Evolutionary conservation across 64 coral and sea anemone genomes (phyloP), one percentile per base, ranked within the genome.

Genomic region (Montipora sp.): DNA sequence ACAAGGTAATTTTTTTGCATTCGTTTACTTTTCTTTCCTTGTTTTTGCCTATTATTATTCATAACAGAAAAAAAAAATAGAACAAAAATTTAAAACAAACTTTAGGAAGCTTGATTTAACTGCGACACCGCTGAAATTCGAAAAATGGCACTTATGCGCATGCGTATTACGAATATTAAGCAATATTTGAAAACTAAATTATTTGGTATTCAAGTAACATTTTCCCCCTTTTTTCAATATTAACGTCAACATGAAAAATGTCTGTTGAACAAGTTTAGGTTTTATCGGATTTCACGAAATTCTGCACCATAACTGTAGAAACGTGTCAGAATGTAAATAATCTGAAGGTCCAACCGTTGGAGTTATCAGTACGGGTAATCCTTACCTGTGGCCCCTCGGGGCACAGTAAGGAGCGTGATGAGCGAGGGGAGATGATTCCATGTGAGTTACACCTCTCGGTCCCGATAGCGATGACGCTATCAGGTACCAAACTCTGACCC

Each of bases 381-480:
- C 95, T 96, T 93, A 93, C 91, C 95, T 96, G 95, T 84, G 59
- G 91, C 91, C 95, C 80, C 5, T 47, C 53, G 65, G 81, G 95
- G 91, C 91, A 87, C 91, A 96, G 95, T 93, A 83, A 96, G 95
- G 95, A 67, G 87, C 36, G 74, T 96, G 95, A 96, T 96, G 95
- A 96, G 21, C 51, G 73, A 89, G 87, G 59, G 80, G 67, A 70
- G 66, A 96, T 96, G 95, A 96, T 81, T 85, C 77, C 88, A 8
- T 18, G 81, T 96, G 95, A 96, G 51, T 96, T 96, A 96, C 10
- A 83, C 19, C 95, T 90, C 95, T 90, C 87, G 95, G 87, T 12
- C 87, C 46, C 75, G 63, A 47, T 82, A 81, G 80, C n/a, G 50
- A 80, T 87, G 90, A 90, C 95, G 79, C 95, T 84, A 47, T 79